Conservation (phyloP, 2,797 vertebrate species). For the Lacerta agilis region DNA sequence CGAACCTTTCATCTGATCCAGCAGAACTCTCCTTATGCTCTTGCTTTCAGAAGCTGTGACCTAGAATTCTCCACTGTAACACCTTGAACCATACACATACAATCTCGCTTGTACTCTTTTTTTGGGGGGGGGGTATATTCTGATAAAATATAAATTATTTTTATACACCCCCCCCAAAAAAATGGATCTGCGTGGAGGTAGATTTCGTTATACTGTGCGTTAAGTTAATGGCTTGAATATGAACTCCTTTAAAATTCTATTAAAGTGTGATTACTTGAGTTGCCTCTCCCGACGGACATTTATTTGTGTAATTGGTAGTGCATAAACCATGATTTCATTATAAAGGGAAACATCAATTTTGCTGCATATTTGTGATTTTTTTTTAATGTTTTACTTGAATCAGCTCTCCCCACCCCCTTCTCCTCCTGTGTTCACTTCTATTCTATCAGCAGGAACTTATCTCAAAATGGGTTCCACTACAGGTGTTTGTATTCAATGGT, state of each 20-base stretch:
- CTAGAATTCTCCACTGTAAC: not conserved
- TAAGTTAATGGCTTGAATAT: slow-evolving; percentile 34
- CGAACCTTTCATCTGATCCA: not conserved
- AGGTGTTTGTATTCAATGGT: not conserved
- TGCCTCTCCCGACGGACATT: slow-evolving; percentile 9
- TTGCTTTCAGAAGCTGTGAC: not conserved
- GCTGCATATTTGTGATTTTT: not conserved
- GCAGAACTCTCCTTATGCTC: too few relatives aligned
- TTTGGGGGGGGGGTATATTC: not conserved
- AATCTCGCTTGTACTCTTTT: too few relatives aligned
- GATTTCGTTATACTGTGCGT: slow-evolving; percentile 12
- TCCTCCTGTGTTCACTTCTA: not conserved
- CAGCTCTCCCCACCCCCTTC: not conserved
- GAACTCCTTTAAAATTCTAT: slow-evolving; percentile 51
- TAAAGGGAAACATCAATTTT: not conserved
- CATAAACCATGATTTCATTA: not conserved
- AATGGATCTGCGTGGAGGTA: not conserved
- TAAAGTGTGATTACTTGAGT: slow-evolving; percentile 28
- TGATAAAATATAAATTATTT: slow-evolving; percentile 11
- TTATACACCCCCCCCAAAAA: not conserved
- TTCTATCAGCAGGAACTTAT: not conserved
- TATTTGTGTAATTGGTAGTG: not conserved
- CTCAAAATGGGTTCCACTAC: not conserved
- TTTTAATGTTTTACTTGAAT: not conserved
- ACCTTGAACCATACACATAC: not conserved